Conservation (phyloP, 30 jellyfish, hydroid and myxozoan genomes). For the Haliclystus octoradiatus region DNA sequence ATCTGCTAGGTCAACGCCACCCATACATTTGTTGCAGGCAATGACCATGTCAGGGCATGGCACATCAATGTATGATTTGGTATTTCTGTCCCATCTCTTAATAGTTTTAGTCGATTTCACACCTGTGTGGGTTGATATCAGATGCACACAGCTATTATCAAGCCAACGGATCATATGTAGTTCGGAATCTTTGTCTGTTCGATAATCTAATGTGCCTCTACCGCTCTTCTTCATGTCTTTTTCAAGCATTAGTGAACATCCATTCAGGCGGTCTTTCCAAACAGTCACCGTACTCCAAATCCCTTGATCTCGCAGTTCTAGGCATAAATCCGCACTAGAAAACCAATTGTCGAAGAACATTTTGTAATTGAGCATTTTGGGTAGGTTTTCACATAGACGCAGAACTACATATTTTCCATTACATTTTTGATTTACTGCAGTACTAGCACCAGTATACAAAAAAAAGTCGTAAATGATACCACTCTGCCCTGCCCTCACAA, state of each 20-base stretch:
- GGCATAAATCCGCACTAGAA: slow-evolving; percentile 29
- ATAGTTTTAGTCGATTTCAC: slow-evolving; percentile 30
- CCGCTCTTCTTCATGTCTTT: slow-evolving; percentile 34
- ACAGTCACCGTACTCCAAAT: slow-evolving; percentile 49
- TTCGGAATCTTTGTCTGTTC: slow-evolving; percentile 40
- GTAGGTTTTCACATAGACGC: slow-evolving; percentile 44
- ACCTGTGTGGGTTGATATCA: slow-evolving; percentile 33
- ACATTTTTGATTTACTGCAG: slow-evolving; percentile 3
- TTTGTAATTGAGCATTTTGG: slow-evolving; percentile 18
- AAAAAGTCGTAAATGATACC: slow-evolving; percentile 31
- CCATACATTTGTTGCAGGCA: slow-evolving; percentile 44
- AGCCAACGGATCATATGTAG: slow-evolving; percentile 37
- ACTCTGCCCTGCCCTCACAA: slow-evolving; percentile 53
- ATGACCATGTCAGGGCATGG: slow-evolving; percentile 30
- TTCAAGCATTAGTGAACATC: slow-evolving; percentile 43
- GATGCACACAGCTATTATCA: slow-evolving; percentile 38
- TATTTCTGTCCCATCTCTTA: slow-evolving; percentile 5
- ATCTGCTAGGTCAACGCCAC: slow-evolving; percentile 57
- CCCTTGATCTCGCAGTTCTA: slow-evolving; percentile 27
- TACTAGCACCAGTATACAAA: slow-evolving; percentile 27
- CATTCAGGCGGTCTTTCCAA: slow-evolving; percentile 32
- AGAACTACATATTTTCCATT: slow-evolving; percentile 25
- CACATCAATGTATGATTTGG: neutral
- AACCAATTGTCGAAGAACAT: slow-evolving; percentile 66
- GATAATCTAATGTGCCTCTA: slow-evolving; percentile 37